Percentiles rank a stretch among this genome's conserved stretches.
Evolutionary conservation across 2,797 vertebrate genomes (phyloP).

Genomic region (Gallirallus australis): DNA sequence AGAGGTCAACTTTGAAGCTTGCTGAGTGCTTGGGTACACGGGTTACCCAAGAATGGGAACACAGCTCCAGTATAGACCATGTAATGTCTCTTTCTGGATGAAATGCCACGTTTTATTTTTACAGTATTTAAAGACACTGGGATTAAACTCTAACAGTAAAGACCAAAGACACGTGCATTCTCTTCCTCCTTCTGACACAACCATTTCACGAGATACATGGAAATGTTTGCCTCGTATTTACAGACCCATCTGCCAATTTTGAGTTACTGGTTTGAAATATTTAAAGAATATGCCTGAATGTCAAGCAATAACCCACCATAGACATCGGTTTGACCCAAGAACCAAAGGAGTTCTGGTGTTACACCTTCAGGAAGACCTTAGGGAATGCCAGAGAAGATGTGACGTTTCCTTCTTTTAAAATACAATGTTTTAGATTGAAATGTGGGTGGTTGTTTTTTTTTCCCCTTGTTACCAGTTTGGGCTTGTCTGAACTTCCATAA

Average conservation of each 20-base stretch:
- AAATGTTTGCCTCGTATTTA: not conserved
- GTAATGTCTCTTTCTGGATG: not conserved
- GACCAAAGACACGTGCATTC: not conserved
- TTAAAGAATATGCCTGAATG: not conserved
- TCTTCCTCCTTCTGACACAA: not conserved
- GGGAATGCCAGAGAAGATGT: accelerated
- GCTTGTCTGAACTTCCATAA: not conserved
- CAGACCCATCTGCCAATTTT: not conserved
- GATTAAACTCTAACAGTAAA: not conserved
- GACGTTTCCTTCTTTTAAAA: not conserved
- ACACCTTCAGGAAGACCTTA: not conserved
- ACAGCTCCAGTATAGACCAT: not conserved
- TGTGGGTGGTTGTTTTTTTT: too few relatives aligned
- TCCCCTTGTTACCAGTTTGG: not conserved
- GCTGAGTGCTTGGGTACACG: not conserved
- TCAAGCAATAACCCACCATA: not conserved
- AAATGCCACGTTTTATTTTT: not conserved
- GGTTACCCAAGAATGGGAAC: not conserved
- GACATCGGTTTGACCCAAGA: not conserved
- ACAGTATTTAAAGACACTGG: not conserved
- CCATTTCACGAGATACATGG: not conserved
- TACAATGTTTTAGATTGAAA: not conserved
- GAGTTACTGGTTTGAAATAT: not conserved
- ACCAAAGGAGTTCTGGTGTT: not conserved
- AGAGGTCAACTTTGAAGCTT: not conserved